Evolutionary conservation across 2,888 invertebrate genomes (phyloP), one percentile per base, ranked within the genome.

Genomic region (Petrophora chlorosata): DNA sequence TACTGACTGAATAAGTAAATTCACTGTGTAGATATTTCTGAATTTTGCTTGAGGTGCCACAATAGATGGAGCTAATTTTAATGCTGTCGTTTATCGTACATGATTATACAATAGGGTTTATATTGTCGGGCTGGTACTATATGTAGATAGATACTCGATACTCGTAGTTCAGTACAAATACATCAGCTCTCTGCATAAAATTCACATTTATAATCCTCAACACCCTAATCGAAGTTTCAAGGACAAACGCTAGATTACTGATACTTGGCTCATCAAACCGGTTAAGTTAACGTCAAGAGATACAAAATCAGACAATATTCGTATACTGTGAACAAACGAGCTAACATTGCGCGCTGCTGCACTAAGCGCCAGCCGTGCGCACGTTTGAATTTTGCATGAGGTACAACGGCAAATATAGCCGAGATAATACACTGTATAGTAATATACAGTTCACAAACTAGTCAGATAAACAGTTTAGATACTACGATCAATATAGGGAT

Each of bases 371-470:
- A n/a, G n/a, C n/a, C n/a, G n/a, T n/a, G n/a, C n/a, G 26, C 29
- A 22, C 17, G 34, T 34, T 44, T 43, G 49, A 50, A 50, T 50
- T 50, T 50, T 44, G 43, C 43, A 50, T 44, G 43, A 50, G 49
- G 34, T 38, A 33, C 48, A 50, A 50, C 43, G 49, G 49, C 34
- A 44, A 35, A 39, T 39, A 34, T 34, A 49, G 49, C 2, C 19
- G 17, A 36, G 23, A 34, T 33, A 23, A 33, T 5, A n/a, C 28
- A 15, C 32, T 15, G 19, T 25, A 26, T 19, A 34, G 2, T 14
- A 17, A 17, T 17, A 17, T 19, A 22, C 40, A 47, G 46, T 40
- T 26, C 35, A 14, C 35, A 13, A 33, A 19, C 19, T 32, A n/a
- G 3, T 9, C 5, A 34, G n/a, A 25, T 33, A 8, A 17, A 30